phyloP scores from a whole-genome alignment of 2,888 invertebrate genomes.

The Conchocele bisecta region DNA sequence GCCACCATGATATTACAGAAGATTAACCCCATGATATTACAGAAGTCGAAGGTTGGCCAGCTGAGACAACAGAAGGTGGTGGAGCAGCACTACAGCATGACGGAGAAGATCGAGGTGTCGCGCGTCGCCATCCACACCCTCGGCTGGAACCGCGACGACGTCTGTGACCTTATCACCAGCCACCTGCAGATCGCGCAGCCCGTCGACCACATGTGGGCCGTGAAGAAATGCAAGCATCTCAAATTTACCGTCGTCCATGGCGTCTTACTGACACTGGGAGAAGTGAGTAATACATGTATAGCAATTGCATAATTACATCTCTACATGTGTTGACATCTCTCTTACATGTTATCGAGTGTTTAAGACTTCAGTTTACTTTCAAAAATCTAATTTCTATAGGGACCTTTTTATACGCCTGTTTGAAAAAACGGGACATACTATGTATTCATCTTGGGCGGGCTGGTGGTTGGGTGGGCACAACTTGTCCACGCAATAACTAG shows the following conservation, averaged over 20 bases:
- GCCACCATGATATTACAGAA: no score
- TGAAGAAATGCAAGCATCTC: conserved; percentile 73
- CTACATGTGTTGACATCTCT: not conserved
- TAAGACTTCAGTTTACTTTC: no score
- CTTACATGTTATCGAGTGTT: not conserved
- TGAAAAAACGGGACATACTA: no score
- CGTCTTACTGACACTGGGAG: conserved; percentile 94
- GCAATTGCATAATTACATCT: not conserved
- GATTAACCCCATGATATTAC: no score
- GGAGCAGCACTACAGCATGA: conserved; percentile 58
- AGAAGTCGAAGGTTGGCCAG: conserved; percentile 67
- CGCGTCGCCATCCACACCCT: conserved; percentile 95
- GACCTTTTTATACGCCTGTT: no score
- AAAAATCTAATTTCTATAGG: no score
- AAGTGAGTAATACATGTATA: conserved; percentile 86
- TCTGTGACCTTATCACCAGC: conserved; percentile 95
- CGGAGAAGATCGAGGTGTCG: conserved; percentile 73
- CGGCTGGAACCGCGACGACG: conserved; percentile 93
- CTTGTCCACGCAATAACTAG: no score
- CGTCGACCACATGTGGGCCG: conserved; percentile 90
- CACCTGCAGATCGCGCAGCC: conserved; percentile 93
- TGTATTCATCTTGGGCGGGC: no score
- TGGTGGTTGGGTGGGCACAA: no score
- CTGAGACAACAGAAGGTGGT: conserved; percentile 58
- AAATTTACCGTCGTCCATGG: conserved; percentile 92